Base-by-base conservation (phyloP, 2,797 vertebrate genomes). In the Tenualosa ilisha region DNA sequence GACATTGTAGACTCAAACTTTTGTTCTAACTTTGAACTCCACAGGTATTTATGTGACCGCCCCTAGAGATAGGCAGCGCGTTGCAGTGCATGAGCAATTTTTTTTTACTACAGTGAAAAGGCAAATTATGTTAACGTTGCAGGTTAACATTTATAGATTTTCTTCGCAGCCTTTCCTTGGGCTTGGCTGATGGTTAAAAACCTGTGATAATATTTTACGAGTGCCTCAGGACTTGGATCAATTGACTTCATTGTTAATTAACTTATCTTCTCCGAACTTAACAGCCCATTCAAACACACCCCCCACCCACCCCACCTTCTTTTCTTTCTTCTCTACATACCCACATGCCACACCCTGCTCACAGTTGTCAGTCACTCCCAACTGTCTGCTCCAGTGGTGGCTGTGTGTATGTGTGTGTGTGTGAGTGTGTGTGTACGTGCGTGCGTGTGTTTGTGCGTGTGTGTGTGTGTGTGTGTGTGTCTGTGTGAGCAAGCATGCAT, bases 181-280 rank as follows among this genome's bases (percentile, higher is more conserved):
- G 61, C 53, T 81, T 65, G 56, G 53, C 24, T 85, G 79, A 82
- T 46, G 51, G 83, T 82, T 59, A 46, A 87, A n/a, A 85, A 79
- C 15, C 31, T 17, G 40, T 87, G 87, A 84, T 89, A 89, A 88
- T 88, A 65, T 88, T 53, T 91, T 83, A 85, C 85, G 81, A 61
- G 82, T 51, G 83, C 63, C 81, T 81, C 54, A 75, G 8, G 72
- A 88, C 49, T n/a, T 43, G 37, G 54, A 84, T 82, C 22, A 83
- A 54, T 83, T 61, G 72, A 88, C 49, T 75, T 20, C 31, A 46
- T 65, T 84, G 26, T 86, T 88, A 88, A 88, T 88, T 88, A 85
- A 61, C 43, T 54, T 22, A 83, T 87, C 83, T 86, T 54, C 83
- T 87, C 11, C 83, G 51, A 75, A 40, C 68, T 75, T 54, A 81